Evolutionary conservation across 2,888 invertebrate genomes (phyloP).

Genomic region (Metellina segmentata): DNA sequence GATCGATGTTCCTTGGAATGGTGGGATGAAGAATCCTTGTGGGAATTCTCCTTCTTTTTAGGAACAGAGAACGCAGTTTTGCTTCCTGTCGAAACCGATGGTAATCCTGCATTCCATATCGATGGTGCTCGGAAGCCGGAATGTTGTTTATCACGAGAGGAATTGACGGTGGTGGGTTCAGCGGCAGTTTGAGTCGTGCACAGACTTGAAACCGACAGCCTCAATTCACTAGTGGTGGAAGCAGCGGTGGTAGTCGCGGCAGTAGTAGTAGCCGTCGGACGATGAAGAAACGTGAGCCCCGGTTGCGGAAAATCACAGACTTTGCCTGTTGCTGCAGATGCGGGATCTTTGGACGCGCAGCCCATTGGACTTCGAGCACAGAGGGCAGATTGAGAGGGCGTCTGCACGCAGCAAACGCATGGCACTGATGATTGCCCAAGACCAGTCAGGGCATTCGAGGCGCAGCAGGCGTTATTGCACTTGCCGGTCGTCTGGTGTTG

Average conservation of each 20-base stretch:
- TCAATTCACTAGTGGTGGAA: slow-evolving; percentile 35
- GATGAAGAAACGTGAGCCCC: slow-evolving; percentile 64
- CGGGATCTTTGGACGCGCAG: slow-evolving; percentile 66
- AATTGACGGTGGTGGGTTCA: slow-evolving; percentile 61
- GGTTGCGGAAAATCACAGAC: slow-evolving; percentile 67
- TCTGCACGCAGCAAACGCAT: slow-evolving; percentile 73
- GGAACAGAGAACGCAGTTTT: slow-evolving; percentile 75
- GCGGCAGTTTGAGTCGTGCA: slow-evolving; percentile 59
- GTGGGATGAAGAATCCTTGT: slow-evolving; percentile 54
- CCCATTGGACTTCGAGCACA: slow-evolving; percentile 74
- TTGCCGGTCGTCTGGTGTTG: slow-evolving; percentile 64
- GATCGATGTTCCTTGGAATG: slow-evolving; percentile 61
- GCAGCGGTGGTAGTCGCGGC: slow-evolving; percentile 23
- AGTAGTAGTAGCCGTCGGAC: slow-evolving; percentile 70
- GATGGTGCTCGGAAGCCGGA: slow-evolving; percentile 48
- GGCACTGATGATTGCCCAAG: slow-evolving; percentile 62
- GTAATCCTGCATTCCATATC: slow-evolving; percentile 72
- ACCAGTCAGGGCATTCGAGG: slow-evolving; percentile 49
- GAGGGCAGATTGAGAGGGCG: slow-evolving; percentile 68
- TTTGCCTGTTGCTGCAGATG: slow-evolving; percentile 67
- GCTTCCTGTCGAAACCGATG: slow-evolving; percentile 51
- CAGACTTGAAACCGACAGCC: slow-evolving; percentile 59
- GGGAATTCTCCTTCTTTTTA: slow-evolving; percentile 65
- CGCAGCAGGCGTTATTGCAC: slow-evolving; percentile 68
- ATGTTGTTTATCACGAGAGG: slow-evolving; percentile 54